Evolutionary conservation across 2,888 invertebrate genomes (phyloP).

Genomic region (Netelia melanura): DNA sequence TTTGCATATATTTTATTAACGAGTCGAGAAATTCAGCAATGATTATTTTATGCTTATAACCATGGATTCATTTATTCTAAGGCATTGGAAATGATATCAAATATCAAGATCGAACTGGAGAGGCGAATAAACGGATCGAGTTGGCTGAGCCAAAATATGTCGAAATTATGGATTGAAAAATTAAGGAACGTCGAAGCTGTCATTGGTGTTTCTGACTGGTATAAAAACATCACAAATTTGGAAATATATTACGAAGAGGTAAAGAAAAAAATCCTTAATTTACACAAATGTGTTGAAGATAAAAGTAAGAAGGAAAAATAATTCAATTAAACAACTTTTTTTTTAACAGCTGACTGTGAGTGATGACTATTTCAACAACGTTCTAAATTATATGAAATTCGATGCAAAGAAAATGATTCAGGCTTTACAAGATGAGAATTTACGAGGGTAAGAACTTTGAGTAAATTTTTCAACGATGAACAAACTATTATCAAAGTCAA

Average conservation of each 20-base stretch:
- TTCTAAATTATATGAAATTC: conserved; percentile 61
- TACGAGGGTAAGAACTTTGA: conserved; percentile 50
- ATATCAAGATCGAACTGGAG: conserved; percentile 60
- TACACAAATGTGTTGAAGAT: too few relatives aligned
- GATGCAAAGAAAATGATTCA: conserved; percentile 15
- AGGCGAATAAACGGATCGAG: conserved; percentile 53
- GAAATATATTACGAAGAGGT: conserved; percentile 66
- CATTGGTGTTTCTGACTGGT: conserved; percentile 72
- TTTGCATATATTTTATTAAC: too few relatives aligned
- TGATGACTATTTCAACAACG: conserved; percentile 68
- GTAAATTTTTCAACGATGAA: background rate
- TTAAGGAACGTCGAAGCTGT: conserved; percentile 50
- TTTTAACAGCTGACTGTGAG: conserved; percentile 65
- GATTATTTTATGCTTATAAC: too few relatives aligned
- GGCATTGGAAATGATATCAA: conserved; percentile 63
- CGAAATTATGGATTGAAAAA: conserved; percentile 59
- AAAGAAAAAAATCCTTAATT: background rate
- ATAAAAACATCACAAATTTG: conserved; percentile 64
- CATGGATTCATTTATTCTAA: conserved; percentile 33
- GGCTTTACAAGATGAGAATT: conserved; percentile 2
- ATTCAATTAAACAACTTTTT: background rate
- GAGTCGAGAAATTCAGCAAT: too few relatives aligned
- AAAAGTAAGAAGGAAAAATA: background rate
- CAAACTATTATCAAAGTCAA: background rate
- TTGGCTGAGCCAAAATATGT: conserved; percentile 64